Conservation (phyloP, 1,140 invertebrate species). For the Ladona fulva region DNA sequence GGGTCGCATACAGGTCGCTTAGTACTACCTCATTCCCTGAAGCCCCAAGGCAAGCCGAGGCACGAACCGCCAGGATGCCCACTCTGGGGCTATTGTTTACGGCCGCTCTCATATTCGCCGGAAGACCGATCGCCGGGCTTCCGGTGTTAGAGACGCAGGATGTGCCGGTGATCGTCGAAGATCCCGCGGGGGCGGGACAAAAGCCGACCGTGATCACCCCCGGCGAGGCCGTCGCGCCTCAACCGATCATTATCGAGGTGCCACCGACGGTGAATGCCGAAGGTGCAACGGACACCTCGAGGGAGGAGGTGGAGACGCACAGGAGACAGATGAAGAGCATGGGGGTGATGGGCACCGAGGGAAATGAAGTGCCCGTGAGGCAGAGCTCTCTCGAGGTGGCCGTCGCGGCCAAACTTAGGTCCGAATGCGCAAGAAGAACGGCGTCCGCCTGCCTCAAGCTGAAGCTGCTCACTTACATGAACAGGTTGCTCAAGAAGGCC, state of each 20-base stretch:
- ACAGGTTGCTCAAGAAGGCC: constrained; percentile 66
- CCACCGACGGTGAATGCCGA: neutral
- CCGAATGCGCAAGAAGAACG: constrained; percentile 63
- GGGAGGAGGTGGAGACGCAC: constrained; percentile 21
- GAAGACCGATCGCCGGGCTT: neutral
- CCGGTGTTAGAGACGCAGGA: neutral
- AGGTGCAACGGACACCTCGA: neutral
- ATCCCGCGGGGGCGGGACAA: neutral
- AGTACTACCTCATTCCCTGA: too few relatives aligned
- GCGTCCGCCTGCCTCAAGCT: constrained; percentile 68
- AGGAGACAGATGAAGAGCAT: constrained; percentile 27
- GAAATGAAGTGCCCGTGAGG: constrained; percentile 28
- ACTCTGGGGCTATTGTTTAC: too few relatives aligned
- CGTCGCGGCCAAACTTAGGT: constrained; percentile 59
- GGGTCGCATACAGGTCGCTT: too few relatives aligned
- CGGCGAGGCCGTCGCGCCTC: neutral
- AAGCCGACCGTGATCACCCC: neutral
- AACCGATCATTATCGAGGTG: neutral
- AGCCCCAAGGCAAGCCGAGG: too few relatives aligned
- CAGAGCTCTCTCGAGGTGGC: constrained; percentile 46
- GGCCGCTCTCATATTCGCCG: neutral
- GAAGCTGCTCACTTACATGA: constrained; percentile 69
- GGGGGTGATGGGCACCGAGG: constrained; percentile 30
- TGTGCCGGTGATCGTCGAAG: neutral
- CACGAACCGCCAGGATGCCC: too few relatives aligned